phyloP scores from a whole-genome alignment of 2,797 vertebrate species.

The Pristis pectinata region DNA sequence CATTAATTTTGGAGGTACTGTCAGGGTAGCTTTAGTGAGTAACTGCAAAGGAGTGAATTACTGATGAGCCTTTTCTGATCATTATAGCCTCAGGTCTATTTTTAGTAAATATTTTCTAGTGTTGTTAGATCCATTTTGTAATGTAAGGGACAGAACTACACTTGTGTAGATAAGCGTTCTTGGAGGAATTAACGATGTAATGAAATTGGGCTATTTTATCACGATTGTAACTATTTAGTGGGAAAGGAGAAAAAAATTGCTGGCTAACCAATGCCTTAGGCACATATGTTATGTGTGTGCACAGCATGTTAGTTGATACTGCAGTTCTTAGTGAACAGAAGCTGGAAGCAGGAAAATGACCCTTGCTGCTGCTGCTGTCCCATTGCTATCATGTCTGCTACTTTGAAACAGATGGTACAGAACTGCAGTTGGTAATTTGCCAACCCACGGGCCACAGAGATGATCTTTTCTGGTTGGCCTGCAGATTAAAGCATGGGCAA shows the following conservation, averaged over 20 bases:
- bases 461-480: not conserved
- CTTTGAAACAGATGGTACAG: not conserved
- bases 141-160: not conserved
- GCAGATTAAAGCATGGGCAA: not conserved
- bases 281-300: not conserved
- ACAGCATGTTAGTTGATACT: not conserved
- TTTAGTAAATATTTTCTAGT: not conserved
- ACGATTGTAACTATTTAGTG: not conserved
- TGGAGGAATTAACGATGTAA: not conserved
- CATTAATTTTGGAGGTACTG: no score
- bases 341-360: not conserved
- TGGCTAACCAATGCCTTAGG: not conserved
- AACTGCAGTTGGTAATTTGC: not conserved
- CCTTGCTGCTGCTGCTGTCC: not conserved
- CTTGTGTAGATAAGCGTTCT: not conserved
- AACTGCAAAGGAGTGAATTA: not conserved
- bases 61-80: not conserved
- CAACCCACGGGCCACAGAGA: not conserved
- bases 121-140: not conserved
- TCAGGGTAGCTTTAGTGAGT: no score
- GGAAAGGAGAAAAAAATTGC: not conserved
- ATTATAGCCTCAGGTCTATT: not conserved
- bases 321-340: not conserved
- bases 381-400: not conserved
- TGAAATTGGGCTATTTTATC: not conserved